A percentile compares a stretch with the other conserved stretches of the same genome.
Conservation (phyloP, 2,888 invertebrate genomes). For the Mechanitis mazaeus region DNA sequence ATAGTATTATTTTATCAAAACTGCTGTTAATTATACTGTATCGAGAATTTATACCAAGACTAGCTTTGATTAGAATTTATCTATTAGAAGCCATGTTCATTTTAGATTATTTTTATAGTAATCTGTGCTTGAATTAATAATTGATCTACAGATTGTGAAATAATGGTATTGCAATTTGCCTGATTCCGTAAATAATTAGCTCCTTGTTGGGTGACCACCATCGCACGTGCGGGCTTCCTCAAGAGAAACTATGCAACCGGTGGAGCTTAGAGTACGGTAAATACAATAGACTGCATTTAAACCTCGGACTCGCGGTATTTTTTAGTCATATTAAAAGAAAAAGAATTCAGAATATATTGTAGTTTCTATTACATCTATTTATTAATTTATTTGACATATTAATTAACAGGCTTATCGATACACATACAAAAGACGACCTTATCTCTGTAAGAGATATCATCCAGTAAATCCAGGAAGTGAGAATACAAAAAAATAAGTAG, state of each 20-base stretch:
- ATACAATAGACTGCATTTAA: neutral
- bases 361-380: no score
- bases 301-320: no score
- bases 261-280: conserved; percentile 2
- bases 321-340: neutral
- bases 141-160: conserved; percentile 14
- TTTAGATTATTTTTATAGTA: neutral
- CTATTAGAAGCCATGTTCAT: neutral
- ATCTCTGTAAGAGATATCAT: no score
- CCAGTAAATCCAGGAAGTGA: neutral
- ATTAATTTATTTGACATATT: neutral
- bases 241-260: conserved; percentile 8
- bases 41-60: neutral
- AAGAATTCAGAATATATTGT: neutral
- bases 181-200: conserved; percentile 16
- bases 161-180: conserved; percentile 17
- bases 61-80: neutral
- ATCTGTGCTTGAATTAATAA: conserved; percentile 3
- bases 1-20: conserved; percentile 3
- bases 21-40: neutral
- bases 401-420: neutral
- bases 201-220: conserved; percentile 18
- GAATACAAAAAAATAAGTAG: no score
- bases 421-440: no score
- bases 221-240: conserved; percentile 19